Conservation (phyloP, 2,113 vertebrate genomes). For the Protobothrops mucrosquamatus region DNA sequence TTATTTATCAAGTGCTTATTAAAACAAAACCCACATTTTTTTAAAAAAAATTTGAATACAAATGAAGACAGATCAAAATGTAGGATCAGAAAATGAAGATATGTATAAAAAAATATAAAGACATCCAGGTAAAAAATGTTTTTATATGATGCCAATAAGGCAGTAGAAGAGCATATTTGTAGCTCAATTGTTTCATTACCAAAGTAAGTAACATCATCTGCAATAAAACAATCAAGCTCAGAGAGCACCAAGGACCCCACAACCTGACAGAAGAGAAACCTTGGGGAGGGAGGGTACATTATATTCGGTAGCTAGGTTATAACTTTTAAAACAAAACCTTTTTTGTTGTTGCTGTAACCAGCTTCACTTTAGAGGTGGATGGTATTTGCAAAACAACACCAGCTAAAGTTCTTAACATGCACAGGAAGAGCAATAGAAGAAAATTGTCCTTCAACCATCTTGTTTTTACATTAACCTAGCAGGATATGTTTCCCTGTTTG, state of each 20-base stretch:
- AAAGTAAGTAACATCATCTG: background rate
- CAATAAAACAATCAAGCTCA: background rate
- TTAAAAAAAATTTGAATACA: background rate
- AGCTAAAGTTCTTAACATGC: background rate
- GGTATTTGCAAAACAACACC: background rate
- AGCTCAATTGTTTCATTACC: background rate
- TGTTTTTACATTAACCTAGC: background rate
- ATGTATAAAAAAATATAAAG: background rate
- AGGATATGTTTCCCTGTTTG: background rate
- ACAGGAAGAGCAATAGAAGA: background rate
- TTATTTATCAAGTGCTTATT: background rate
- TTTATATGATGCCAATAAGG: background rate
- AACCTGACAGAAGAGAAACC: background rate
- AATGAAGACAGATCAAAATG: background rate
- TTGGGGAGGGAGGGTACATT: background rate
- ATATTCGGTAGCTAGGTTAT: background rate
- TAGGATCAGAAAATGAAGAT: background rate
- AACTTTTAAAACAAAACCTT: background rate
- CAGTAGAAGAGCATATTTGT: background rate
- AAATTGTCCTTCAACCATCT: background rate
- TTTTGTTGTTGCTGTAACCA: background rate
- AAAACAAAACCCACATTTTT: background rate
- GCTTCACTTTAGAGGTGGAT: background rate
- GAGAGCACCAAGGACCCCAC: background rate
- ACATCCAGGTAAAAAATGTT: background rate